phyloP scores from a whole-genome alignment of 2,797 vertebrate genomes.

The Emys orbicularis region DNA sequence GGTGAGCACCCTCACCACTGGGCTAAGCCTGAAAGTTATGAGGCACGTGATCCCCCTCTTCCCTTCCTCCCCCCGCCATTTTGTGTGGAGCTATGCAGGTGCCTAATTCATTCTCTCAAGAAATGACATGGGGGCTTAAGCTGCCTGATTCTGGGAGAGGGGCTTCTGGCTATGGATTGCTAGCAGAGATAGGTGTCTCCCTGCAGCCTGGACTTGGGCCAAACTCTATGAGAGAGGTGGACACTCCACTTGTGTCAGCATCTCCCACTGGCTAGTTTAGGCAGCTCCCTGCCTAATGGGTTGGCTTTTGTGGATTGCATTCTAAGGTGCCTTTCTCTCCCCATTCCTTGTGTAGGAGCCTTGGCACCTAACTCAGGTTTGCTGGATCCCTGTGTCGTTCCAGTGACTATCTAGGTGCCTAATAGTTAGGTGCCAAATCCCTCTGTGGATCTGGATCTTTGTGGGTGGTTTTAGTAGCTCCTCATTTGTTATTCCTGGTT shows the following conservation, averaged over 20 bases:
- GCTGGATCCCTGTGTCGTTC: not conserved
- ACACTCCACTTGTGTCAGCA: not conserved
- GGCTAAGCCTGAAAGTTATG: not conserved
- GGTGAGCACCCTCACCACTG: not conserved
- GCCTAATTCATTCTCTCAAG: not conserved
- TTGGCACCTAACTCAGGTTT: not conserved
- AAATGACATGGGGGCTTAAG: not conserved
- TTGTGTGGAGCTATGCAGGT: not conserved
- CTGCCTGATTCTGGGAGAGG: not conserved
- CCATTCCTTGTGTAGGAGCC: not conserved
- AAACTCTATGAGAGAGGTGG: not conserved
- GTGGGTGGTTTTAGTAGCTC: not conserved
- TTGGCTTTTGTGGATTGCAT: not conserved
- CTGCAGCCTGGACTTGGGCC: not conserved
- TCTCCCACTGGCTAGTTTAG: not conserved
- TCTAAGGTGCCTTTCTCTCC: not conserved
- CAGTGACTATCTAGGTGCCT: not conserved
- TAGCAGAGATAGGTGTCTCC: not conserved
- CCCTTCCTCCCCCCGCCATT: not conserved
- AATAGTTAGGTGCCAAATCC: not conserved
- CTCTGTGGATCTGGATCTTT: not conserved
- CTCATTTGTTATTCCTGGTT: slow-evolving; percentile 2
- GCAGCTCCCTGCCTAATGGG: not conserved
- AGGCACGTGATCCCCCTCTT: not conserved
- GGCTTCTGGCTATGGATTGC: not conserved